Base-by-base conservation (phyloP, 2,797 vertebrate genomes). In the Hemibagrus guttatus region DNA sequence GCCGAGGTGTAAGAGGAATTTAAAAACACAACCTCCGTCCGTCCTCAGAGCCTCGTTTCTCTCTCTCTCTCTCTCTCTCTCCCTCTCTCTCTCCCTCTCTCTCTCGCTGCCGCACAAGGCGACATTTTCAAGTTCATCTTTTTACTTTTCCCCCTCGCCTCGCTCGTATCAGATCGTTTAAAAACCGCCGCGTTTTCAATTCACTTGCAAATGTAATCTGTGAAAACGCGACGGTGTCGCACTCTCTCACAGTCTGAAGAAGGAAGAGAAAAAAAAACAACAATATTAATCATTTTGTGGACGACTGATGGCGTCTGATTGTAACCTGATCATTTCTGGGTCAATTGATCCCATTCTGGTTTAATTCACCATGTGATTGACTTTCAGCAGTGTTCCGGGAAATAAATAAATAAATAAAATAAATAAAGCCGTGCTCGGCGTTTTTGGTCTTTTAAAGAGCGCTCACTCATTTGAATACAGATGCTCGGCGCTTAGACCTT, bases 291-390 rank as follows among this genome's bases (percentile, higher is more conserved):
- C 1, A 71, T 96, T 96, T 95, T 94, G 93, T 87, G 88, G 89
- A 92, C 93, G 93, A 93, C 90, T 92, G 87, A 93, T 91, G 88
- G 81, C 14, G 91, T 83, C 90, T 95, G 91, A 90, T 93, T 94
- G 94, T 96, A 96, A 96, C 95, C 94, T 95, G 95, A 95, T 97
- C 95, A 94, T 96, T 96, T 95, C 95, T 95, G 95, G 93, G 97
- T 95, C 95, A 96, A 92, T 94, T 95, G 93, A 96, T 96, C 94
- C 93, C 94, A 95, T 96, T 97, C 93, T 96, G 92, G 95, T 96
- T 96, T 96, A 97, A 96, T 97, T 96, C 95, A 94, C 92, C 95
- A 95, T 96, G 92, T 96, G 95, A 96, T 96, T 96, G 95, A 96
- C 95, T 96, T 95, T 93, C 93, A 93, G 93, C 93, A 95, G 91